Evolutionary conservation across 2,113 vertebrate species (phyloP).

Genomic region (Pitta sordida): DNA sequence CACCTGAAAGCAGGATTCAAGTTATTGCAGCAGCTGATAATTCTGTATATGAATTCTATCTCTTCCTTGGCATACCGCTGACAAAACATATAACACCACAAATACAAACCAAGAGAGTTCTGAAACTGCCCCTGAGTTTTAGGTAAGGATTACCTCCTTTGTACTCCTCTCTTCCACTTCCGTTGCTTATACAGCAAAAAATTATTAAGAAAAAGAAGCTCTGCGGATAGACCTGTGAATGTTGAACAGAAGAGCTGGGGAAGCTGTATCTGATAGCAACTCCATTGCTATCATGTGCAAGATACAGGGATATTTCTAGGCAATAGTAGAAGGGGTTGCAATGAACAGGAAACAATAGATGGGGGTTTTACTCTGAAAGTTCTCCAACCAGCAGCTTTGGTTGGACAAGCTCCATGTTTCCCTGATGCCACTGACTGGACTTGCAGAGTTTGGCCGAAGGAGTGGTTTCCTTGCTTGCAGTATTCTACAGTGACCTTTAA

Average conservation of each 20-base stretch:
- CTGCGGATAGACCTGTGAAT: background rate
- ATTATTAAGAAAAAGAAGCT: background rate
- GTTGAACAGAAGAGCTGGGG: background rate
- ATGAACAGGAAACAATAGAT: background rate
- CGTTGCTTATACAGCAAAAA: background rate
- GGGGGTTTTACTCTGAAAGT: background rate
- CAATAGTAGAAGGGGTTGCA: background rate
- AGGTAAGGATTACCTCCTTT: background rate
- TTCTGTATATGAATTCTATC: background rate
- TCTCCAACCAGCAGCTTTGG: background rate
- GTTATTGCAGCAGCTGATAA: background rate
- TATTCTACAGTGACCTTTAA: background rate
- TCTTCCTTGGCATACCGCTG: background rate
- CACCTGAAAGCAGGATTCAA: background rate
- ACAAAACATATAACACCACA: background rate
- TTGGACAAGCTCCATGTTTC: background rate
- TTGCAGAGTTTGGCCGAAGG: background rate
- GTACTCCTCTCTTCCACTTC: background rate
- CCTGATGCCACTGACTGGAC: background rate
- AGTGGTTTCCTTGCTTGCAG: background rate
- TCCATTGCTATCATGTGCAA: accelerated
- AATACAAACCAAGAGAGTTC: background rate
- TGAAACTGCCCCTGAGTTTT: background rate
- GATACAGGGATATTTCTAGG: background rate
- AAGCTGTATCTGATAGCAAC: background rate